Evolutionary conservation across 2,113 vertebrate species (phyloP).

Genomic region (Benitochromis conjunctus): DNA sequence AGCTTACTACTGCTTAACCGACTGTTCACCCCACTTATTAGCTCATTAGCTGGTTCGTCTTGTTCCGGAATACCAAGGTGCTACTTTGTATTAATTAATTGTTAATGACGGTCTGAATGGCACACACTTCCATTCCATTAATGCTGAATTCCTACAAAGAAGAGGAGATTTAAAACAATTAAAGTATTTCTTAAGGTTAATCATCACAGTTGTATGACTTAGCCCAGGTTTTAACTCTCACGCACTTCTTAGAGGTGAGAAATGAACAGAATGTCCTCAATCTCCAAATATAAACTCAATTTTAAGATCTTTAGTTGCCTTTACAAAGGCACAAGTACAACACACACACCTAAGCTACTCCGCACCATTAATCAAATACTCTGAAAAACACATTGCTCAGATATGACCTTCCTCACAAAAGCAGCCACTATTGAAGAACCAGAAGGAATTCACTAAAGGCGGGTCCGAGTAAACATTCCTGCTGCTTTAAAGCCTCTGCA

Average conservation of each 20-base stretch:
- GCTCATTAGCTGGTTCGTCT: constrained; percentile 47
- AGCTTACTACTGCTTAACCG: constrained; percentile 38
- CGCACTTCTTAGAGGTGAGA: neutral
- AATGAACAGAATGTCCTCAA: neutral
- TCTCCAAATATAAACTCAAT: neutral
- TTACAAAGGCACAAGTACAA: neutral
- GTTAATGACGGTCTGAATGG: constrained; percentile 3
- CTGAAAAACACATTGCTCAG: constrained; percentile 41
- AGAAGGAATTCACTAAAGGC: constrained; percentile 45
- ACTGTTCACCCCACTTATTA: constrained; percentile 31
- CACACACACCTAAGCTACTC: neutral
- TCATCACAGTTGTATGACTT: neutral
- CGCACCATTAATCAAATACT: constrained; percentile 24
- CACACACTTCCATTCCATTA: constrained; percentile 16
- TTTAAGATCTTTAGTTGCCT: neutral
- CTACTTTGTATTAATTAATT: constrained; percentile 41
- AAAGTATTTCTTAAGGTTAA: neutral
- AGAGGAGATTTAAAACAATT: neutral
- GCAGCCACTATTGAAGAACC: constrained; percentile 30
- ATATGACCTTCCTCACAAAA: constrained; percentile 56
- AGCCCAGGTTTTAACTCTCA: neutral
- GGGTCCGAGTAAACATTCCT: constrained; percentile 57
- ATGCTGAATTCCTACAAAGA: neutral
- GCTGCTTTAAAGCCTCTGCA: constrained; percentile 30
- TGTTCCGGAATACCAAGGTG: constrained; percentile 5